Evolutionary conservation across 1,140 invertebrate species (phyloP), one percentile per base, ranked within the genome.

Genomic region (Octopus sinensis): DNA sequence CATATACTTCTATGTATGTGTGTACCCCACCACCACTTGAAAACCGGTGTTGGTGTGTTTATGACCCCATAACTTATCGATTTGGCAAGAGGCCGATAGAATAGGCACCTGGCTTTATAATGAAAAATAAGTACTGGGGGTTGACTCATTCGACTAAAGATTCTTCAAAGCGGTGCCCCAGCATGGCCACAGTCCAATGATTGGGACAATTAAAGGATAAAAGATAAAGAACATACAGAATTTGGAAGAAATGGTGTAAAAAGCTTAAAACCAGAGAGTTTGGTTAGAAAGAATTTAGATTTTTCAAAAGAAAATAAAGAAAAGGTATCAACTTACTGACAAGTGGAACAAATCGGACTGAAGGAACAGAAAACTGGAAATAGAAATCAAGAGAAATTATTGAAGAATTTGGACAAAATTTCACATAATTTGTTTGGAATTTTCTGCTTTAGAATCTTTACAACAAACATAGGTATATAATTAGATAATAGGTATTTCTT

Each of bases 281-380:
- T 68, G 62, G 12, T 68, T 13, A 68, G n/a, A 12, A 77, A 77
- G 30, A 12, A 43, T 17, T 23, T 12, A 43, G 76, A 51, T 51
- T 10, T 51, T 51, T 77, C 12, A 30, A 12, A 17, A 51, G 76
- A 51, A 43, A 81, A 80, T 13, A 78, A n/a, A 13, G 1, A 6
- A 53, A 82, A 71, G 80, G 4, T 79, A 52, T 83, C 83, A 87
- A 93, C 96, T 95, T 93, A 97, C 96, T 98, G 95, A 89, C 97
- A 99, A 71, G 97, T 98, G 56, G 96, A 97, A 90, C 97, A 99
- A 84, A 99, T 98, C 4, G 97, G 97, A 91, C 95, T 97, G 89
- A 97, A 98, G 90, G 96, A 96, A 91, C 98, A 99, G 90, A 98
- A 98, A 86, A 99, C 96, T 96, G 92, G 87, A 94, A 95, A 87